Conservation (phyloP, 2,888 invertebrate species). For the Parnassius mnemosyne region DNA sequence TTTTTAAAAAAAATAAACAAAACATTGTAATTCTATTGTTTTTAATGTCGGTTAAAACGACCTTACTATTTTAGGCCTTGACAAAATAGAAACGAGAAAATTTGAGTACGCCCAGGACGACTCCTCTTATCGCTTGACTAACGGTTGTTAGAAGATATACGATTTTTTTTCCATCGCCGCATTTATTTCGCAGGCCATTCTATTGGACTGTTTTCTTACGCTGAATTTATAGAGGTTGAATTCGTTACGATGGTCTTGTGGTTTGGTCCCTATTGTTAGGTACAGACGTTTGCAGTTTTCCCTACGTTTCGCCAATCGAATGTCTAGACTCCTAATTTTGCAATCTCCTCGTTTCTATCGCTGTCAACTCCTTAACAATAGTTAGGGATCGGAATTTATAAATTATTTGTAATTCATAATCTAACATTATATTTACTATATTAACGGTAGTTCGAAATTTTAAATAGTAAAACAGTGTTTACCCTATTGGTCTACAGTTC, state of each 20-base stretch:
- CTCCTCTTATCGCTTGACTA: constrained; percentile 31
- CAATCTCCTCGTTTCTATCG: constrained; percentile 35
- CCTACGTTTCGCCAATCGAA: constrained; percentile 1
- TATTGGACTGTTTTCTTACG: constrained; percentile 74
- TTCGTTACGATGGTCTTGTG: constrained; percentile 30
- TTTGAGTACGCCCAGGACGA: constrained; percentile 31
- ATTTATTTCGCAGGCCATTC: constrained; percentile 67
- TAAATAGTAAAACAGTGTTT: no score
- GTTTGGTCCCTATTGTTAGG: constrained; percentile 2
- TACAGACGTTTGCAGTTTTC: constrained; percentile 1
- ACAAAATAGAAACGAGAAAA: constrained; percentile 23
- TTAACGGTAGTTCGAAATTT: no score
- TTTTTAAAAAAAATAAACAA: no score
- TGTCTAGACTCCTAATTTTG: constrained; percentile 23
- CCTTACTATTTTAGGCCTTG: constrained; percentile 7
- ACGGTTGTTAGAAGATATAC: constrained; percentile 36
- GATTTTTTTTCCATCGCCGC: constrained; percentile 55
- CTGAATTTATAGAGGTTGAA: constrained; percentile 56
- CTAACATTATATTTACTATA: no score
- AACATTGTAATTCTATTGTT: no score
- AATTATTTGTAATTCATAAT: no score
- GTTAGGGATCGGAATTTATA: no score
- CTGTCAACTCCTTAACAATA: neutral
- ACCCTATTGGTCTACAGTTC: no score
- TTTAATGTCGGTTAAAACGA: no score